These are phyloP conservation scores for Eulemur albifrons DNA, from an alignment of 2,797 vertebrate genomes.

Conservation along the genomic window DNA sequence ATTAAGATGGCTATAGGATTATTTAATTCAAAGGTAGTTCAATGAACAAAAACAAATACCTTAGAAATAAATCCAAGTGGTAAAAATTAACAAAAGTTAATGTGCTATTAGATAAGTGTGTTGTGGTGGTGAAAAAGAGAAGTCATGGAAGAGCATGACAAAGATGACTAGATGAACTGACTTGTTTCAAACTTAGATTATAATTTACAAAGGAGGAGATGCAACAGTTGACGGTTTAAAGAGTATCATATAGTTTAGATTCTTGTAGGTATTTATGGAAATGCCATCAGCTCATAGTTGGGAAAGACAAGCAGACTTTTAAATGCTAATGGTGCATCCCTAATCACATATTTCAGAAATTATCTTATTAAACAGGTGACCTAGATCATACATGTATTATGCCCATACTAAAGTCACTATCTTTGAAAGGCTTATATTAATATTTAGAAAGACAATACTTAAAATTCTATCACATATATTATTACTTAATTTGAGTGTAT, in stretches of 20 bases:
- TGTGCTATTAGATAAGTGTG: background rate
- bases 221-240: background rate
- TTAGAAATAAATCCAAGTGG: background rate
- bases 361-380: conserved; percentile 6
- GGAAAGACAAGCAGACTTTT: background rate
- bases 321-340: background rate
- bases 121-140: background rate
- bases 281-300: background rate
- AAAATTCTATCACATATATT: background rate
- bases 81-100: background rate
- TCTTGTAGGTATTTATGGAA: background rate
- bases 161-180: no score
- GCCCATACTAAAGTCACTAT: background rate
- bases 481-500: background rate
- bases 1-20: background rate
- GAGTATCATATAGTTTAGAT: background rate
- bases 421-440: background rate
- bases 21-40: background rate
- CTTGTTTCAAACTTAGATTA: background rate
- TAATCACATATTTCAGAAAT: conserved; percentile 6
- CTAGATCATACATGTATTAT: background rate
- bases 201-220: background rate
- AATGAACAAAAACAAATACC: background rate
- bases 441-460: background rate
- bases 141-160: background rate